Conservation (phyloP, 1,140 invertebrate genomes). For the Piezodorus guildinii region DNA sequence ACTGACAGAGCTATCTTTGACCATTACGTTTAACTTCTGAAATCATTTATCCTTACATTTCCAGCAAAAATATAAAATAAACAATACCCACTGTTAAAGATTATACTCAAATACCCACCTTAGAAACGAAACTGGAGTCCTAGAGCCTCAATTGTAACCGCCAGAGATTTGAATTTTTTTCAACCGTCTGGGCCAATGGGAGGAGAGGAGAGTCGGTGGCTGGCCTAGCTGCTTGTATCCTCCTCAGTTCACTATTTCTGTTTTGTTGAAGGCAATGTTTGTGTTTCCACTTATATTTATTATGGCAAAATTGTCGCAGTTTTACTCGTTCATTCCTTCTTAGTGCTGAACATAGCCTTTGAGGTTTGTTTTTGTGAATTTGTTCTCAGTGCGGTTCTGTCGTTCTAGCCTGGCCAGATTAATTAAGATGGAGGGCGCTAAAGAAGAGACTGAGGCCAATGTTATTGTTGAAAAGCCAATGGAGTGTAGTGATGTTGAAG, state of each 20-base stretch:
- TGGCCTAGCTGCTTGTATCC: neutral
- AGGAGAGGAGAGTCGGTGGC: neutral
- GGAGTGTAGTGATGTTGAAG: conserved; percentile 23
- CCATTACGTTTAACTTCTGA: no score
- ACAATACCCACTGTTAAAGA: no score
- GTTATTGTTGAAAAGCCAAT: conserved; percentile 19
- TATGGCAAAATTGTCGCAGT: neutral
- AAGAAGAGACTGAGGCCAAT: conserved; percentile 16
- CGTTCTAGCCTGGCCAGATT: neutral
- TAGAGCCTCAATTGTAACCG: neutral
- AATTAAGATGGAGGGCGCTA: conserved; percentile 23
- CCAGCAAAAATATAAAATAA: no score
- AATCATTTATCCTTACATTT: no score
- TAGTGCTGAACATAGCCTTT: neutral
- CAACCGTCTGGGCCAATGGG: conserved; percentile 1
- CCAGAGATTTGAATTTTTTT: conserved; percentile 11
- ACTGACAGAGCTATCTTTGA: no score
- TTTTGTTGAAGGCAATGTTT: neutral
- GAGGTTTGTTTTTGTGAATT: neutral
- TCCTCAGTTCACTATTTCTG: neutral
- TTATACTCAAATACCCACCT: no score
- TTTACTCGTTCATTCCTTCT: neutral
- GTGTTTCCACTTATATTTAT: neutral
- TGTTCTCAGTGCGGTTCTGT: neutral
- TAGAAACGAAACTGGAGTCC: no score